Base-by-base conservation (phyloP, 2,113 vertebrate genomes). In the Corythoichthys haematopterus region DNA sequence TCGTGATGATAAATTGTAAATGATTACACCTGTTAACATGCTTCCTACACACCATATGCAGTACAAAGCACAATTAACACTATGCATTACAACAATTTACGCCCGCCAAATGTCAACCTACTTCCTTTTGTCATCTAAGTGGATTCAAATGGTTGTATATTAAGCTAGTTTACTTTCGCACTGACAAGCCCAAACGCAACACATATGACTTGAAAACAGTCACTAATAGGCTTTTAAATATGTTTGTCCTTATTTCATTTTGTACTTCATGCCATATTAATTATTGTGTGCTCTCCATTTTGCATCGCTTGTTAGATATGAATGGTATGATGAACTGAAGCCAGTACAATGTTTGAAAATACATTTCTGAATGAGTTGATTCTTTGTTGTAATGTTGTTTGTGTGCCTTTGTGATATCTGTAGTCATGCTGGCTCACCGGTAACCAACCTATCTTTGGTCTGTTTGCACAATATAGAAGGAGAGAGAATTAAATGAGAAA, bases 31-130 rank as follows among this genome's bases (percentile, higher is more conserved):
- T 68, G 13, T 63, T 52, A n/a, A 60, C 51, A 71, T 66, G 62
- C 76, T 82, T 79, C 16, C 57, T 78, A 37, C 60, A 37, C 45
- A 62, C 68, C 62, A 58, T 56, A 82, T 78, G 74, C 75, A 79
- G 73, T 79, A 80, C 65, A 72, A 90, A 81, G 89, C 85, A 91
- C 89, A 91, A 82, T 74, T 71, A 79, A 71, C 71, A 80, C 75
- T 68, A 79, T 74, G 77, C 78, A 83, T 78, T 68, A 56, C 51
- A 88, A 81, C 84, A 88, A 88, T 88, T 87, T 72, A 75, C 50
- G 2, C 58, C 9, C 38, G n/a, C 37, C 37, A 40, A 60, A 8
- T 40, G 36, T 69, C 1, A 73, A 62, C 14, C 33, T 10, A 6
- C 57, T n/a, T 9, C 35, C 8, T 15, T 43, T 43, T 43, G 9